A percentile compares a stretch with the other conserved stretches of the same genome.
These are phyloP conservation scores for Ictalurus punctatus DNA, from an alignment of 2,113 vertebrate species.

Conservation along the genomic window DNA sequence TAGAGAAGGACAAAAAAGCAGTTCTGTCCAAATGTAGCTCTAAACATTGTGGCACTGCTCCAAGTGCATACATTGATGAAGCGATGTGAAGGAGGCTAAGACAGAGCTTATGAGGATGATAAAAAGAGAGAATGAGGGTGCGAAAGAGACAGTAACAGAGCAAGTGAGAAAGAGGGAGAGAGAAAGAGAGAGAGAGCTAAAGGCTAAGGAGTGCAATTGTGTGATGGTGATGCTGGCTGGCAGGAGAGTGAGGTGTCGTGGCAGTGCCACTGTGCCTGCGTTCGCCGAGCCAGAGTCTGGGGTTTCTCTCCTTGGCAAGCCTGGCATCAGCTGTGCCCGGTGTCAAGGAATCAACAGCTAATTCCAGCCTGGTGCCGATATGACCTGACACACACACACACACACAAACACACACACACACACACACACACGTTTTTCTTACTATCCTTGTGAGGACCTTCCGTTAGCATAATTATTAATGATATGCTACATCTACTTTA, in stretches of 20 bases:
- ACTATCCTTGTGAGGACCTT: background rate
- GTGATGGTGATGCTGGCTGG: constrained; percentile 60
- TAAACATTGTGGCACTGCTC: background rate
- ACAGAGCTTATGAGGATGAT: background rate
- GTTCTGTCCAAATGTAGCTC: background rate
- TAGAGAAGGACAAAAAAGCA: background rate
- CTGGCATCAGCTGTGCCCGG: constrained; percentile 55
- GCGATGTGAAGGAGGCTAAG: background rate
- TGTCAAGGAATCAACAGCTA: constrained; percentile 63
- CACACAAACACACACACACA: background rate
- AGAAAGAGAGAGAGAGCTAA: constrained; percentile 13
- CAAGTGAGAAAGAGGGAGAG: background rate
- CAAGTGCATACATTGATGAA: background rate
- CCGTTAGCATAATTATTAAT: background rate
- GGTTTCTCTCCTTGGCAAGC: constrained; percentile 60
- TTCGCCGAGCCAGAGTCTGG: constrained; percentile 51
- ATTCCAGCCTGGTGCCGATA: constrained; percentile 54
- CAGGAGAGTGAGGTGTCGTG: constrained; percentile 46
- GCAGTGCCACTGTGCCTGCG: constrained; percentile 60
- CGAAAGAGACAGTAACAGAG: background rate
- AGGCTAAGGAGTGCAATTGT: constrained; percentile 33
- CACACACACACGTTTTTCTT: background rate
- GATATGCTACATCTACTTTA: background rate
- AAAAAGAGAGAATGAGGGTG: background rate
- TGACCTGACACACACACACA: constrained; percentile 40